phyloP scores from a whole-genome alignment of 2,797 vertebrate genomes.

The Sparus aurata region DNA sequence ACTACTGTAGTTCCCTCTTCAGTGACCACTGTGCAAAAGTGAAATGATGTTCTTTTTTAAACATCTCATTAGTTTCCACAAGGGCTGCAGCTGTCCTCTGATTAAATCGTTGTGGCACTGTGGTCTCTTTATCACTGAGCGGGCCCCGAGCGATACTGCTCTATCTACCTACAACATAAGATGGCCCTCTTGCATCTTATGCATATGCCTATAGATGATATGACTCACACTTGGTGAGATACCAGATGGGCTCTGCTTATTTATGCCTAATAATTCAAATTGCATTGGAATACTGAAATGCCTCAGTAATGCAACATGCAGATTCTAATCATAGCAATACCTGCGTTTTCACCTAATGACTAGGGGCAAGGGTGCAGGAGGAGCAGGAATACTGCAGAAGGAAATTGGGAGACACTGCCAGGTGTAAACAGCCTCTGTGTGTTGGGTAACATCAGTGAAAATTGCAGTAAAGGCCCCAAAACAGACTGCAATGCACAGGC shows the following conservation, averaged over 20 bases:
- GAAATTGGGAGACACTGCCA: background rate
- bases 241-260: background rate
- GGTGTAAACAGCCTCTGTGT: background rate
- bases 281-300: background rate
- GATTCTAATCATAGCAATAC: background rate
- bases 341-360: slow-evolving; percentile 3
- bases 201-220: background rate
- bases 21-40: slow-evolving; percentile 5
- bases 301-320: slow-evolving; percentile 1
- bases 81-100: background rate
- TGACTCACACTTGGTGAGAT: background rate
- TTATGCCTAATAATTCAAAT: background rate
- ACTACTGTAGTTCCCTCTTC: background rate
- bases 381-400: slow-evolving; percentile 4
- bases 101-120: slow-evolving; percentile 1
- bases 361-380: slow-evolving; percentile 2
- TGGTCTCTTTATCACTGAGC: background rate
- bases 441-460: slow-evolving; percentile 2
- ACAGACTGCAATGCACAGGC: slow-evolving; percentile 10
- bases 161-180: background rate
- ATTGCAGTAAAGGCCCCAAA: slow-evolving; percentile 21
- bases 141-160: no score
- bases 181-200: background rate
- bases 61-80: background rate
- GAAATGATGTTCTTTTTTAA: background rate